A percentile compares a stretch with the other conserved stretches of the same genome.
Conservation (phyloP, 2,888 invertebrate species). For the Drosophila anceps region DNA sequence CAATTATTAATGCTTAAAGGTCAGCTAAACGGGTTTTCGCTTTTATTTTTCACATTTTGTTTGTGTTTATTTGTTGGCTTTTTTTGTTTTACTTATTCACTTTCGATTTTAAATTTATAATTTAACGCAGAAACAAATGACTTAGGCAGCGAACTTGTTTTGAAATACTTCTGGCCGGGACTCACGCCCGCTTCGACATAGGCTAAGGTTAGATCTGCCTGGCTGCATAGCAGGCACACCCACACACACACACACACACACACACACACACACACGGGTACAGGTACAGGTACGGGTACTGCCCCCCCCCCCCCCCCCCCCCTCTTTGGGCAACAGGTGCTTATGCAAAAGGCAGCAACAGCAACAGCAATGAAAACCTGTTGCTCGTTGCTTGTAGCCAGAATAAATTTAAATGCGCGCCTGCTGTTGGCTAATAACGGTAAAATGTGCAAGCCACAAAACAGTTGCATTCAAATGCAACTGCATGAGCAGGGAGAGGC, state of each 20-base stretch:
- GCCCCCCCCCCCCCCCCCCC: neutral
- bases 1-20: constrained; percentile 75
- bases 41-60: constrained; percentile 12
- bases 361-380: constrained; percentile 49
- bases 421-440: constrained; percentile 74
- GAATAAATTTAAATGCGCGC: constrained; percentile 73
- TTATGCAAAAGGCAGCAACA: constrained; percentile 50
- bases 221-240: neutral
- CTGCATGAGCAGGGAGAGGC: constrained; percentile 44
- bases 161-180: constrained; percentile 50
- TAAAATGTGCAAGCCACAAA: constrained; percentile 55
- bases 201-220: constrained; percentile 27
- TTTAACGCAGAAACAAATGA: constrained; percentile 50
- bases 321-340: constrained; percentile 15
- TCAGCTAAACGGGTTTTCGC: constrained; percentile 66
- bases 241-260: neutral
- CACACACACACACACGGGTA: neutral
- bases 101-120: constrained; percentile 69
- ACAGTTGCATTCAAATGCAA: constrained; percentile 18
- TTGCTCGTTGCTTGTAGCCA: constrained; percentile 56
- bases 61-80: neutral
- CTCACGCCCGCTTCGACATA: neutral
- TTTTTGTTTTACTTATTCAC: constrained; percentile 40
- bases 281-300: neutral
- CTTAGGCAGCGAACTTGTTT: constrained; percentile 64